phyloP scores from a whole-genome alignment of 1,140 invertebrate species.

The Lepidurus packardi region DNA sequence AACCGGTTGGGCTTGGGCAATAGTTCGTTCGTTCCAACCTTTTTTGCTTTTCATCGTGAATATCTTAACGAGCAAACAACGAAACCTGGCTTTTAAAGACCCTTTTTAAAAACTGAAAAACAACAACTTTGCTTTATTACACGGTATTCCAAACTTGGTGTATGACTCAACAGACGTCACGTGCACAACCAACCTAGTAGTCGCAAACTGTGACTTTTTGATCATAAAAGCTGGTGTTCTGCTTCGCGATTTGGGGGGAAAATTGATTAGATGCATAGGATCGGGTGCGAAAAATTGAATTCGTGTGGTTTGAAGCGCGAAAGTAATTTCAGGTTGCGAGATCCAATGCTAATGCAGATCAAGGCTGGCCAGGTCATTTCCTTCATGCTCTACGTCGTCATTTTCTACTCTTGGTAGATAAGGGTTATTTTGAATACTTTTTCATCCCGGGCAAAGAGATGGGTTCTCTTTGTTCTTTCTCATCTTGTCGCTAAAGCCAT shows the following conservation, averaged over 20 bases:
- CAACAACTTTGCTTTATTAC: background rate
- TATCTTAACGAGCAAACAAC: background rate
- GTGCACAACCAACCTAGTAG: too few species aligned
- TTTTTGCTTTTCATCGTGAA: background rate
- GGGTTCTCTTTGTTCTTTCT: background rate
- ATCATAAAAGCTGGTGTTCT: too few species aligned
- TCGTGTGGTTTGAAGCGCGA: too few species aligned
- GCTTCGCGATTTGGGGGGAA: too few species aligned
- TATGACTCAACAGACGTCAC: background rate
- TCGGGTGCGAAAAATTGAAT: too few species aligned
- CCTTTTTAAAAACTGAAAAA: background rate
- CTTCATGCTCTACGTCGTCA: too few species aligned
- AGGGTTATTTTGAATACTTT: background rate
- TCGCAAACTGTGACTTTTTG: too few species aligned
- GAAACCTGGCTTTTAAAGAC: background rate
- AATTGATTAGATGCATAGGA: too few species aligned
- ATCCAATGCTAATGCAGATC: too few species aligned
- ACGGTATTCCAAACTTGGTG: background rate
- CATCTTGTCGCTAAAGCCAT: slow-evolving; percentile 9
- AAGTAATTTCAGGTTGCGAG: too few species aligned
- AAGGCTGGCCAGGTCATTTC: too few species aligned
- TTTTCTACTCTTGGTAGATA: background rate
- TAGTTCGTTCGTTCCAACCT: background rate
- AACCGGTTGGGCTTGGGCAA: background rate
- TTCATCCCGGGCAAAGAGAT: background rate